phyloP scores from a whole-genome alignment of 2,797 vertebrate genomes.

The Amphiprion clarkii region DNA sequence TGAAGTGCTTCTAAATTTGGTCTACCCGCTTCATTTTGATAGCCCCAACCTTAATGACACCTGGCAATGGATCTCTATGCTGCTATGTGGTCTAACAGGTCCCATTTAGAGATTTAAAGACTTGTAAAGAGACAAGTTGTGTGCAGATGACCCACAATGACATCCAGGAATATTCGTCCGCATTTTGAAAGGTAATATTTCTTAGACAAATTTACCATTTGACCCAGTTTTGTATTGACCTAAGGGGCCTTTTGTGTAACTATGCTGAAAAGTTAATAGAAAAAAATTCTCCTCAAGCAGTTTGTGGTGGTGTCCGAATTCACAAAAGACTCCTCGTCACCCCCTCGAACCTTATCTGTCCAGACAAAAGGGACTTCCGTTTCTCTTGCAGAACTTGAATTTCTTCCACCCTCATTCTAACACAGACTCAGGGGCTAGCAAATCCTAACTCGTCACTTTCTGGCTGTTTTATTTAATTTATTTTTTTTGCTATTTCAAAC shows the following conservation, averaged over 20 bases:
- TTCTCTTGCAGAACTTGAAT: conserved; percentile 60
- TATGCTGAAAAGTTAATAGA: conserved; percentile 40
- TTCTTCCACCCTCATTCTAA: conserved; percentile 61
- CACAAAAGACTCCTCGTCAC: conserved; percentile 49
- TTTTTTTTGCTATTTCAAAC: conserved; percentile 44
- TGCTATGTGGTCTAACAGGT: not conserved
- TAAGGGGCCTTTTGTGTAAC: conserved; percentile 29
- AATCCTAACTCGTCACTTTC: conserved; percentile 63
- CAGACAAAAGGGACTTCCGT: conserved; percentile 52
- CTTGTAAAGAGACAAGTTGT: not conserved
- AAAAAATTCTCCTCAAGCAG: conserved; percentile 40
- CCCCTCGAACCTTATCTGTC: conserved; percentile 65
- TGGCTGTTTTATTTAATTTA: conserved; percentile 27
- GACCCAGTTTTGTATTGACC: conserved; percentile 25
- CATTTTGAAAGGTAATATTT: conserved; percentile 2
- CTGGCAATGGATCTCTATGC: conserved; percentile 9
- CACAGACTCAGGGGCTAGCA: conserved; percentile 40
- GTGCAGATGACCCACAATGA: not conserved
- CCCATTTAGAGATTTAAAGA: not conserved
- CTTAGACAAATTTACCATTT: conserved; percentile 15
- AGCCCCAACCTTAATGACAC: conserved; percentile 25
- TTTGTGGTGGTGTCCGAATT: conserved; percentile 38
- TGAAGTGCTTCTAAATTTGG: conserved; percentile 51
- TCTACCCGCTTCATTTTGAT: conserved; percentile 40
- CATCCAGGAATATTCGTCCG: not conserved